phyloP scores from a whole-genome alignment of 2,797 vertebrate genomes.

The Pseudocheirus occidentalis region DNA sequence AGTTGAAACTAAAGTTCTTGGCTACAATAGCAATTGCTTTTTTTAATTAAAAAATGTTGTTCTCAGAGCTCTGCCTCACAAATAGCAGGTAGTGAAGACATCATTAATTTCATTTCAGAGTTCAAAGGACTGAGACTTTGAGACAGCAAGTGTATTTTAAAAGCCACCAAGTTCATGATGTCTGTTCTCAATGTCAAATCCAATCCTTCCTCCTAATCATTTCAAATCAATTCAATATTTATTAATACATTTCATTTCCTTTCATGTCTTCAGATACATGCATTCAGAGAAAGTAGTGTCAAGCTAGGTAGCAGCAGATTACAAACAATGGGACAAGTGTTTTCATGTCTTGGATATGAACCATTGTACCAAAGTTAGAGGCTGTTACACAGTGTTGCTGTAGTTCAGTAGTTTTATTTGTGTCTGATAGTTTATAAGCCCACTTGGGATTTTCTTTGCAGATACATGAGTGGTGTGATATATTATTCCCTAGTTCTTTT shows the following conservation, averaged over 20 bases:
- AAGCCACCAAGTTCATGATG: not conserved
- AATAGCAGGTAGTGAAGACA: not conserved
- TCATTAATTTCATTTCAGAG: not conserved
- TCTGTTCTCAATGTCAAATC: not conserved
- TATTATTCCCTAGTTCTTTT: not conserved
- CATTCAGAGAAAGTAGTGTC: not conserved
- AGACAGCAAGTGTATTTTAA: not conserved
- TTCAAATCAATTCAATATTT: not conserved
- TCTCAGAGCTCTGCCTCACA: not conserved
- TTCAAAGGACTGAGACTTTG: not conserved
- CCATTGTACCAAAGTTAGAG: not conserved
- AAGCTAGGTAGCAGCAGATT: not conserved
- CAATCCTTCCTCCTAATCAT: not conserved
- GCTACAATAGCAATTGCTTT: not conserved
- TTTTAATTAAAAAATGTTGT: not conserved
- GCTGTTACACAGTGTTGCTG: not conserved
- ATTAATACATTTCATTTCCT: no score
- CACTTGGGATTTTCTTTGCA: not conserved
- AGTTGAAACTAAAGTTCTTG: not conserved
- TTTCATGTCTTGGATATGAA: not conserved
- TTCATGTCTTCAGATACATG: fast-evolving
- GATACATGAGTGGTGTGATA: not conserved
- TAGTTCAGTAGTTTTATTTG: no score
- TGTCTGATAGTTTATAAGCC: not conserved
- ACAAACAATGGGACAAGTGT: not conserved